Conservation (phyloP, 30 jellyfish, hydroid and myxozoan genomes). For the Phacellophora camtschatica region DNA sequence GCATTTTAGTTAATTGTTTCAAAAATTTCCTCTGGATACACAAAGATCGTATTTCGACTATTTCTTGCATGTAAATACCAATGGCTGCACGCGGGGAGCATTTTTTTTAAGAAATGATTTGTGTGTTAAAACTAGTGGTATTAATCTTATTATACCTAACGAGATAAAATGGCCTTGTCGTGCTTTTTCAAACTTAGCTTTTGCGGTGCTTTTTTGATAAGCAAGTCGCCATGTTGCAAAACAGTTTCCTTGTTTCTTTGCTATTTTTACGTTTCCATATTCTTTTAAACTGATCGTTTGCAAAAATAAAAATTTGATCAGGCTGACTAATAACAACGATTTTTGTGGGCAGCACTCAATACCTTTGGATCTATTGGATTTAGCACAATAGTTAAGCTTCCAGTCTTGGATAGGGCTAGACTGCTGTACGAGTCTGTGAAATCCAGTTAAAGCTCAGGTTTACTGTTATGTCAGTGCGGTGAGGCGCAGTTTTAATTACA, state of each 20-base stretch:
- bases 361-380: no score
- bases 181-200: background rate
- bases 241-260: background rate
- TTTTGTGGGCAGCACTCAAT: no score
- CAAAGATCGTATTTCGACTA: no score
- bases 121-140: background rate
- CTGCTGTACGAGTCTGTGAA: no score
- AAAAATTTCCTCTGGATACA: background rate
- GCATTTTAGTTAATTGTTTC: background rate
- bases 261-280: no score
- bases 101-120: background rate
- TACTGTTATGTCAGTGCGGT: no score
- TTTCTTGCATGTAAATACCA: background rate
- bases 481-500: no score
- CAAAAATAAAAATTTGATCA: background rate
- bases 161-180: conserved; percentile 9
- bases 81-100: conserved; percentile 1
- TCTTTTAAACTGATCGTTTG: background rate
- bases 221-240: conserved; percentile 5
- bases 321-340: no score
- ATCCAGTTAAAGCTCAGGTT: no score
- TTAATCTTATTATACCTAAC: conserved; percentile 1
- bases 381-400: no score
- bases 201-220: background rate
- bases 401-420: no score